phyloP scores from a whole-genome alignment of 2,797 vertebrate genomes.

The Pagetopsis macropterus region DNA sequence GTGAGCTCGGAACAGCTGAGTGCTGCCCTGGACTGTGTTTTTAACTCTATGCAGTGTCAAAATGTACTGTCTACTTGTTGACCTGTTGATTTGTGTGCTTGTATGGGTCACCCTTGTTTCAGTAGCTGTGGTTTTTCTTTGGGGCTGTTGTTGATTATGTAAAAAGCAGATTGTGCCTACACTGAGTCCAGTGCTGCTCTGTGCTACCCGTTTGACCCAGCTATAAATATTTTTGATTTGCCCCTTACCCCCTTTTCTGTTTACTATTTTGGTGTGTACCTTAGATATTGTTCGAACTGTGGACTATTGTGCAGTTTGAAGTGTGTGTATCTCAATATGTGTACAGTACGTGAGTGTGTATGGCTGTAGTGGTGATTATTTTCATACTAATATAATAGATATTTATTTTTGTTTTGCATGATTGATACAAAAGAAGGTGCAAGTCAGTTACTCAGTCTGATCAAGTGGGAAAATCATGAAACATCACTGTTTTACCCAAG shows the following conservation, averaged over 20 bases:
- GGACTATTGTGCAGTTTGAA: conserved; percentile 75
- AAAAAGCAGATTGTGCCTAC: conserved; percentile 92
- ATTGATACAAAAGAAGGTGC: conserved; percentile 73
- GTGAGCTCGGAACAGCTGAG: conserved; percentile 74
- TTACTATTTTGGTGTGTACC: conserved; percentile 76
- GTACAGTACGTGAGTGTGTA: conserved; percentile 77
- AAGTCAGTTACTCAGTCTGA: conserved; percentile 71
- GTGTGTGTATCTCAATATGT: conserved; percentile 77
- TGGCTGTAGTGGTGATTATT: conserved; percentile 79
- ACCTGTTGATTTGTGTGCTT: conserved; percentile 91
- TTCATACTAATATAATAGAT: conserved; percentile 75
- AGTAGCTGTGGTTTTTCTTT: conserved; percentile 88
- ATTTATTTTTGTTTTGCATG: conserved; percentile 84
- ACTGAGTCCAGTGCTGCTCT: conserved; percentile 90
- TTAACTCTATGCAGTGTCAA: conserved; percentile 96
- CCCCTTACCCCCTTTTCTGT: conserved; percentile 26
- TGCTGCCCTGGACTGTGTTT: conserved; percentile 93
- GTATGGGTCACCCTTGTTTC: conserved; percentile 89
- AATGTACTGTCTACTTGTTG: conserved; percentile 89
- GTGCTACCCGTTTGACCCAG: conserved; percentile 75
- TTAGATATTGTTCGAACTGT: conserved; percentile 82
- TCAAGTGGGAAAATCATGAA: conserved; percentile 66
- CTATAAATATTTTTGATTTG: conserved; percentile 58
- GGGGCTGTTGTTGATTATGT: conserved; percentile 90
- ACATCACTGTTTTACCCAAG: conserved; percentile 67